A percentile compares a stretch with the other conserved stretches of the same genome.
These are phyloP conservation scores for Crotophaga sulcirostris DNA, from an alignment of 2,113 vertebrate species.

Conservation along the genomic window DNA sequence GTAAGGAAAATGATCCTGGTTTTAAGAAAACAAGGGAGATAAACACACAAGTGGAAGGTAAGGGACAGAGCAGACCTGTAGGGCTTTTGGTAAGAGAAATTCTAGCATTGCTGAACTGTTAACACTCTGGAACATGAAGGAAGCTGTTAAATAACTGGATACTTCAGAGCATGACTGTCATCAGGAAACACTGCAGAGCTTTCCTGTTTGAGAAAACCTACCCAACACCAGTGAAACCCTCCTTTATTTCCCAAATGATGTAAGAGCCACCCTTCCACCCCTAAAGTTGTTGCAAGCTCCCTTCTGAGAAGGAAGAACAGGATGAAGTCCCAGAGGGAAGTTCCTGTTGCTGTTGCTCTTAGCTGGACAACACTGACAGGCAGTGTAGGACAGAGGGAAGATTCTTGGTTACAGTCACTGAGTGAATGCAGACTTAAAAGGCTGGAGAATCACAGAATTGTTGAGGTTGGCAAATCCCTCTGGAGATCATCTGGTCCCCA, in stretches of 20 bases:
- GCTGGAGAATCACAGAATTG: neutral
- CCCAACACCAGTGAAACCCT: neutral
- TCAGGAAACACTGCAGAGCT: neutral
- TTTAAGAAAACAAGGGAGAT: neutral
- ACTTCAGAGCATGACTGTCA: neutral
- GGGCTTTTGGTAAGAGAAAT: neutral
- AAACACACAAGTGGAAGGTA: neutral
- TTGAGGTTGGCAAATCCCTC: neutral
- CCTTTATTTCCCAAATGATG: neutral
- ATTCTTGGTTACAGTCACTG: neutral
- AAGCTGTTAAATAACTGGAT: neutral
- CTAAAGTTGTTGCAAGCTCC: neutral
- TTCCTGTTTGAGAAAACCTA: neutral
- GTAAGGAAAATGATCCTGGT: neutral
- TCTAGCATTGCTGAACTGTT: neutral
- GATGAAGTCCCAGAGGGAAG: neutral
- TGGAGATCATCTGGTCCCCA: neutral
- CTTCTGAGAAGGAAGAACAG: neutral
- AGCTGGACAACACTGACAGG: neutral
- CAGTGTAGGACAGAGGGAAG: neutral
- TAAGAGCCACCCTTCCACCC: neutral
- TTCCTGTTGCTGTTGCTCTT: accelerated
- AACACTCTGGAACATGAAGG: neutral
- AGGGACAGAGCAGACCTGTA: neutral
- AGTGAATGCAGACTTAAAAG: neutral